These are phyloP conservation scores for Tetragonula carbonaria DNA, from an alignment of 2,888 invertebrate species.

Conservation along the genomic window DNA sequence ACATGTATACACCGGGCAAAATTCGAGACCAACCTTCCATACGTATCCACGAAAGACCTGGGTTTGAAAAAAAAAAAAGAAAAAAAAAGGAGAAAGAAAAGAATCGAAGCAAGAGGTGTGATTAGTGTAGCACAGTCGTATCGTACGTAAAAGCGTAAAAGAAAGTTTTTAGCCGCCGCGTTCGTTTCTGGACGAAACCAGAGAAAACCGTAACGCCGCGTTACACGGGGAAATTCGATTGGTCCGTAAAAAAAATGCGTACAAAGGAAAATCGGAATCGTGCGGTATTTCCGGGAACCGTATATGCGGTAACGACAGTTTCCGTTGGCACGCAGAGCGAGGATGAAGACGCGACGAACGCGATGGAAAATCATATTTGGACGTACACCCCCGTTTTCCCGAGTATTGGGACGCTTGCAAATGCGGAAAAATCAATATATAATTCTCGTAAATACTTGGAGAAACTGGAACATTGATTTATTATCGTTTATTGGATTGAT, in stretches of 20 bases:
- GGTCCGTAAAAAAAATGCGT: slow-evolving; percentile 1
- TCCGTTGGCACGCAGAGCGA: background rate
- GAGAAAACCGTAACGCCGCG: background rate
- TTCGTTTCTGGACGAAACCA: background rate
- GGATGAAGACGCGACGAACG: background rate
- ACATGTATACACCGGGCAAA: slow-evolving; percentile 77
- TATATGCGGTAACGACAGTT: background rate
- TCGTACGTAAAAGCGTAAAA: slow-evolving; percentile 12
- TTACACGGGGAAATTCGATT: slow-evolving; percentile 25
- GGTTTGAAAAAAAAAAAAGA: slow-evolving; percentile 72
- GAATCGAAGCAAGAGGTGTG: slow-evolving; percentile 74
- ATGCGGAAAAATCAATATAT: background rate
- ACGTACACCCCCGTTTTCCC: background rate
- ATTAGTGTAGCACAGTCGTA: slow-evolving; percentile 53
- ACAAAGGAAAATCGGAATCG: background rate
- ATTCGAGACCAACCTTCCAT: slow-evolving; percentile 87
- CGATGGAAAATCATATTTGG: background rate
- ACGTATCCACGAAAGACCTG: slow-evolving; percentile 88
- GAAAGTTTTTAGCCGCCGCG: background rate
- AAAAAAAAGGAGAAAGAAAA: slow-evolving; percentile 77
- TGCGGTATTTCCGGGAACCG: background rate
- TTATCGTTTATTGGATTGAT: no score
- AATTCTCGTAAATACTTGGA: no score
- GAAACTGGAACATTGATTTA: no score
- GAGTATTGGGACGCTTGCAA: background rate